Evolutionary conservation across 2,797 vertebrate genomes (phyloP), one percentile per base, ranked within the genome.

Genomic region (Poecilia gillii): DNA sequence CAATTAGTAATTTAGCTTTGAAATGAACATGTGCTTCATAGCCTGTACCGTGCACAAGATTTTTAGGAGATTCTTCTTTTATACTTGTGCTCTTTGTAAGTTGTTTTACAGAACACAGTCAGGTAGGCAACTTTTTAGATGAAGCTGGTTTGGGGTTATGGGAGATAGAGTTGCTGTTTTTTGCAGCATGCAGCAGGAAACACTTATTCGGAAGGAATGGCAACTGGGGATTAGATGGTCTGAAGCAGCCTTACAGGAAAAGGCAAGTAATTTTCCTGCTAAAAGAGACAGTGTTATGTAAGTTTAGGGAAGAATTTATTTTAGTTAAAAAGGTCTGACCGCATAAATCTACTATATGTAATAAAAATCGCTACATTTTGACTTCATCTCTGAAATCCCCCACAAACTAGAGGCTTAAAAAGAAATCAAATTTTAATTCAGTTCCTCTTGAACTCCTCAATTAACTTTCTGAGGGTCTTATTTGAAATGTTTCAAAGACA

Each of bases 151-250:
- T 20, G 1, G 81, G 75, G 68, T 81, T 83, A 45, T 79, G 79
- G 87, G 57, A 87, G 79, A 76, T 71, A 66, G 71, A 57, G 43
- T 74, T 77, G 73, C 76, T 78, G 51, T 76, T 87, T 57, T 90
- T 81, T 88, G 84, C 81, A 78, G 51, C 23, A 16, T 71, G 83
- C 74, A 81, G 87, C 88, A 87, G 83, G 85, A 91, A 87, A 39
- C 47, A 71, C 77, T 85, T 77, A 57, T 87, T 87, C 57, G 33
- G 66, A 59, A 45, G 49, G 47, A 75, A 57, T 72, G 45, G 55
- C 62, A 77, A 74, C 13, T 33, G 73, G 73, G 81, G 79, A 88
- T 87, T 84, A 84, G 76, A 87, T 57, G 53, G 43, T 76, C 39
- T 51, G 51, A 90, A 76, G 25, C 7, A 72, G 28, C 43, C 9